Base-by-base conservation (phyloP, 1,140 invertebrate species). In the Hypsibius dujardini region DNA sequence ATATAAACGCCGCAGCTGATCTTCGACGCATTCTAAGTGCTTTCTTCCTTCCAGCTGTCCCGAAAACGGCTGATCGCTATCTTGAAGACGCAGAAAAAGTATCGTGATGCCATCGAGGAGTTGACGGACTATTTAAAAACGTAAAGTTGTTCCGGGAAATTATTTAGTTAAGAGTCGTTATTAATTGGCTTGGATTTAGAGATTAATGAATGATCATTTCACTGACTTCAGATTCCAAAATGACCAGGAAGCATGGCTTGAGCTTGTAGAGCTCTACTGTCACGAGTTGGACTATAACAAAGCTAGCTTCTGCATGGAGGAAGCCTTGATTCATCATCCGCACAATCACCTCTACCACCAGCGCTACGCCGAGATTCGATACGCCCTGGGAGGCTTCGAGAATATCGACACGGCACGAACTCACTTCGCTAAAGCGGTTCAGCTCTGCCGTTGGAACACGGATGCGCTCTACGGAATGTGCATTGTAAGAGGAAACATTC, bases 161-260 rank as follows among this genome's bases (percentile, higher is more conserved):
- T n/a, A n/a, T n/a, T n/a, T n/a, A n/a, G n/a, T n/a, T n/a, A n/a
- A n/a, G n/a, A n/a, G n/a, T n/a, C n/a, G n/a, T n/a, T n/a, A n/a
- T n/a, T n/a, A n/a, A n/a, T n/a, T n/a, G n/a, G n/a, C n/a, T n/a
- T n/a, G n/a, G n/a, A n/a, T n/a, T 72, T n/a, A 70, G 59, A 46
- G 2, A 1, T 75, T 59, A 46, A 69, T 62, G 62, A 70, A 1
- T n/a, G 62, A 67, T n/a, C 50, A 67, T 67, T 69, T 71, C n/a
- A n/a, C n/a, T n/a, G n/a, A n/a, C n/a, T n/a, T n/a, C 76, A 95
- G 92, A 77, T 98, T 95, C 81, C 94, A 95, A 89, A 92, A 91
- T 69, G 95, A 99, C 80, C 88, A 90, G 81, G 95, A 99, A 82
- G 94, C 88, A 1, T 99, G 96, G 96, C 89, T 94, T 77, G 94